These are phyloP conservation scores for Nicator chloris DNA, from an alignment of 2,113 vertebrate genomes.

Conservation along the genomic window DNA sequence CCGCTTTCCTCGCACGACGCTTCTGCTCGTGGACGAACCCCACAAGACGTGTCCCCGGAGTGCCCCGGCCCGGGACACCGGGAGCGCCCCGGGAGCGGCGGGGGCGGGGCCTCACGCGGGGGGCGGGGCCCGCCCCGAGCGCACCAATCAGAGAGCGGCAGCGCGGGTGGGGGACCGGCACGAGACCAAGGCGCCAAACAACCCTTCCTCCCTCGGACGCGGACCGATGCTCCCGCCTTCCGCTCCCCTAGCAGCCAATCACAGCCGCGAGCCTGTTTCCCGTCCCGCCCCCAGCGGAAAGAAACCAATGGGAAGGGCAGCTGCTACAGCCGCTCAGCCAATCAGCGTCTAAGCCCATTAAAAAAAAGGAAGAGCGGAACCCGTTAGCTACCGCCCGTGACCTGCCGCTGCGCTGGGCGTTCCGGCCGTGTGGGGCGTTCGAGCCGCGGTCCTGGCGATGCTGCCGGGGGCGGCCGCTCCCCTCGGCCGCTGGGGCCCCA, in stretches of 20 bases:
- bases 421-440: neutral
- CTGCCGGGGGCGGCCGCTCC: neutral
- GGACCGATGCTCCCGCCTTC: neutral
- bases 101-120: neutral
- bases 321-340: neutral
- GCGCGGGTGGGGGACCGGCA: neutral
- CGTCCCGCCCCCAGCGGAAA: neutral
- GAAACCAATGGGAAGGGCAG: neutral
- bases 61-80: too few relatives aligned
- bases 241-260: neutral
- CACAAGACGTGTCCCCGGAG: neutral
- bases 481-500: too few relatives aligned
- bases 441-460: neutral
- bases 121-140: rapidly evolving
- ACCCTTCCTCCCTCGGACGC: neutral
- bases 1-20: rapidly evolving
- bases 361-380: neutral
- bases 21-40: rapidly evolving
- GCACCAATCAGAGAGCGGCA: neutral
- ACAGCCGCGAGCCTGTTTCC: rapidly evolving
- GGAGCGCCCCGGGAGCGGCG: too few relatives aligned
- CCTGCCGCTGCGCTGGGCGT: neutral
- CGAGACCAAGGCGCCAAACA: neutral
- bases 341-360: neutral
- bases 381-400: neutral